Base-by-base conservation (phyloP, 2,113 vertebrate genomes). In the Larimichthys crocea region DNA sequence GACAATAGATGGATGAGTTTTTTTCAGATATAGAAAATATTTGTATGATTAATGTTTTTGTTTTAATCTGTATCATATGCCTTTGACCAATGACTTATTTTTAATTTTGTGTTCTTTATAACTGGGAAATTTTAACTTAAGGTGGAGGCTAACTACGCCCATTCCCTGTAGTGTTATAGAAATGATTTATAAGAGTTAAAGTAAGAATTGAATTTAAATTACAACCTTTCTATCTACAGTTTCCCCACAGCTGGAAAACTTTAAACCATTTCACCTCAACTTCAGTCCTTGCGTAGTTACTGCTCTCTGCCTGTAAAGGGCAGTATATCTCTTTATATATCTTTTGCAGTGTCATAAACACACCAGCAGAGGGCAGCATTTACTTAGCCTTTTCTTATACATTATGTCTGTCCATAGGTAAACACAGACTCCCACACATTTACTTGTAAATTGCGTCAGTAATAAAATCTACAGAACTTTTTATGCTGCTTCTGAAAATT, bases 311-410 rank as follows among this genome's bases (percentile, higher is more conserved):
- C 16, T 29, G 19, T 49, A 40, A 12, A 17, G 22, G 17, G 2
- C 42, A 15, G 7, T 44, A 44, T 11, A 44, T 44, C 12, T 44
- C 12, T 44, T 44, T 44, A 44, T 10, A 3, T 44, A 4, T 6
- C 10, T 15, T 42, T 59, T 88, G 84, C 50, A 79, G 31, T 86
- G 9, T 44, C 60, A 16, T 1, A 26, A 68, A 79, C 5, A 10
- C 29, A 79, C 76, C 93, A 90, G 42, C 2, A 88, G 93, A 90
- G 78, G 92, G 82, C 87, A 84, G 60, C 63, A 80, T 80, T 87
- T 56, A 35, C 15, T 22, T 20, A 55, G 1, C 1, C 19, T 56
- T 61, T 19, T 17, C 7, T 1, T 22, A 4, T 14, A 29, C 3
- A n/a, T n/a, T 8, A 5, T 24, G 15, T 24, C 17, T 14, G 3